These are phyloP conservation scores for Vollenhovia emeryi DNA, from an alignment of 1,140 invertebrate genomes.

Conservation along the genomic window DNA sequence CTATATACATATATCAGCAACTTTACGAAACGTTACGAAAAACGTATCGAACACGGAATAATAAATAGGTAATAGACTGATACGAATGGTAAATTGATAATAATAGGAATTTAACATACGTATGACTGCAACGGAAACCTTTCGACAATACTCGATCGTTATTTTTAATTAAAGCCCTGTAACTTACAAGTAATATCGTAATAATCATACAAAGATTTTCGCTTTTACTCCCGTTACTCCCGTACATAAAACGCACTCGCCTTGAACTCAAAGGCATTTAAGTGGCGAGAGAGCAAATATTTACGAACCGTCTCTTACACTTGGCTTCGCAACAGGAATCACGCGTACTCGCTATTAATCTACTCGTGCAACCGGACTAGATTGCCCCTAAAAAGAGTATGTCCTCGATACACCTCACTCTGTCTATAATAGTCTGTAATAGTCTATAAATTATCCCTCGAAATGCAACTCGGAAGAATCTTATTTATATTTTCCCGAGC, in stretches of 20 bases:
- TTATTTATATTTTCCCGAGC: background rate
- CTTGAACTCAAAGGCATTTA: slow-evolving; percentile 18
- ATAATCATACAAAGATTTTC: background rate
- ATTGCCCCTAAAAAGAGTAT: background rate
- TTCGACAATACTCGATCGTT: no score
- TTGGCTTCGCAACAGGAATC: background rate
- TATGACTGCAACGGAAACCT: no score
- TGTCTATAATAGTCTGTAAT: no score
- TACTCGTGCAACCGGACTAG: background rate
- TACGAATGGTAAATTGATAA: no score
- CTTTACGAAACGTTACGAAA: no score
- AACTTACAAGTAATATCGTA: no score
- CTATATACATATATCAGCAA: background rate
- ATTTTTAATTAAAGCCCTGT: slow-evolving; percentile 8
- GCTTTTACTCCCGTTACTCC: background rate
- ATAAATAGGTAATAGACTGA: no score
- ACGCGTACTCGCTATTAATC: background rate
- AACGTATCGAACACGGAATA: no score
- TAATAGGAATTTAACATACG: no score
- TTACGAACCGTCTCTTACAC: slow-evolving; percentile 8
- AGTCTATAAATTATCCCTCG: no score
- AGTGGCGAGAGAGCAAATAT: slow-evolving; percentile 15
- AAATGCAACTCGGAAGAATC: no score
- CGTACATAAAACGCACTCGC: background rate
- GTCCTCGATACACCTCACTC: background rate